Percentiles rank a stretch among this genome's conserved stretches.
Evolutionary conservation across 1,140 invertebrate genomes (phyloP).

Genomic region (Teleogryllus occipitalis): DNA sequence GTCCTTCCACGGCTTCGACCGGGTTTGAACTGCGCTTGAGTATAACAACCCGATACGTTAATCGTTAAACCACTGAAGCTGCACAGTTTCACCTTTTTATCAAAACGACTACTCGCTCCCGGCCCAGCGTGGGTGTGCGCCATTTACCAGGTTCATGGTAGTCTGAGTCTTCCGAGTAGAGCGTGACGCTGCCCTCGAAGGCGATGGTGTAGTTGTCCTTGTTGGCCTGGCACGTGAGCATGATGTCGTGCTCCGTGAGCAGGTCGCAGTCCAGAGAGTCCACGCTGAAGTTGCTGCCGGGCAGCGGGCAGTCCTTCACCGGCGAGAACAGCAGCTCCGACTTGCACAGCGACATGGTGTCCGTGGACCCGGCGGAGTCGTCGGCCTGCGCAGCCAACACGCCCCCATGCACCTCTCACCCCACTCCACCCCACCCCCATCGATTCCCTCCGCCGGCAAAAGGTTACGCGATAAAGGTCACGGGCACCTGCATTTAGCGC

Average conservation of each 20-base stretch:
- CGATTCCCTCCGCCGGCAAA: neutral
- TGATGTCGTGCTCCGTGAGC: constrained; percentile 64
- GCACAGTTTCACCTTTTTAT: too few species aligned
- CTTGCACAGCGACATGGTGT: constrained; percentile 79
- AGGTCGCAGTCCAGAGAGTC: constrained; percentile 83
- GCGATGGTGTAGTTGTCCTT: constrained; percentile 92
- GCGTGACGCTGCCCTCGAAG: constrained; percentile 66
- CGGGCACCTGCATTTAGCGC: too few species aligned
- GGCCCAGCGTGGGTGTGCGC: too few species aligned
- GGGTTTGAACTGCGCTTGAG: too few species aligned
- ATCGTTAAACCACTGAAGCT: too few species aligned
- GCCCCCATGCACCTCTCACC: too few species aligned
- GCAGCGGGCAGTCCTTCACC: constrained; percentile 68
- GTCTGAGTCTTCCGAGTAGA: constrained; percentile 77
- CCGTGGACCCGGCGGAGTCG: constrained; percentile 56
- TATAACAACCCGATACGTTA: too few species aligned
- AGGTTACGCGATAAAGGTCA: too few species aligned
- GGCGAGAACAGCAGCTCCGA: constrained; percentile 84
- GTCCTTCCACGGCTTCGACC: too few species aligned
- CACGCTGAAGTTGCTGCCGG: constrained; percentile 69
- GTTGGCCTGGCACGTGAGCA: constrained; percentile 75
- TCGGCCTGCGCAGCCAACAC: constrained; percentile 9
- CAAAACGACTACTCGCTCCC: too few species aligned
- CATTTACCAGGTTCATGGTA: constrained; percentile 53
- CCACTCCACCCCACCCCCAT: neutral